Evolutionary conservation across 1,140 invertebrate species (phyloP), one percentile per base, ranked within the genome.

Genomic region (Stenopsyche tienmushanensis): DNA sequence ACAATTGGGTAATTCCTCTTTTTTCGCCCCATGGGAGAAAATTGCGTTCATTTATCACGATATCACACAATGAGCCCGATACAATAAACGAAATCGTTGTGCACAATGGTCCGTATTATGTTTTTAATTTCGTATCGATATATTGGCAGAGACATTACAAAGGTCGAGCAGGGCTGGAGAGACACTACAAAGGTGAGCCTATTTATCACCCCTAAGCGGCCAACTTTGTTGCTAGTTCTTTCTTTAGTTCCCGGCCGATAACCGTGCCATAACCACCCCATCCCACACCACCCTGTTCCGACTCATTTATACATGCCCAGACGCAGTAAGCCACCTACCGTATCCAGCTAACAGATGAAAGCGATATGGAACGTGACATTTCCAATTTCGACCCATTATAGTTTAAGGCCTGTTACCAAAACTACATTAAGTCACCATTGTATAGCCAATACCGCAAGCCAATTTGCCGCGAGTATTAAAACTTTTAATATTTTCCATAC

Each of bases 371-470:
- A 58, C 42, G 47, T 15, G 64, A 59, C 47, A 23, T 52, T 65
- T 60, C 34, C 64, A 59, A 65, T 59, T 42, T 34, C 45, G 23
- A 18, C 10, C 44, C 29, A 59, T 65, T 60, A 39, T 65, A 34
- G 55, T 41, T 41, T n/a, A 59, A 65, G 57, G n/a, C 44, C 39
- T 53, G 62, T 54, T 54, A 54, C 26, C 62, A 17, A 42, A 64
- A 54, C 52, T 64, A 42, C 21, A 41, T n/a, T 20, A n/a, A 63
- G 25, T 53, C 45, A 53, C 25, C 52, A 8, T 21, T 53, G 18
- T 21, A 26, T 62, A 26, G 25, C 29, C 29, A 13, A 34, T 34
- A 13, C 5, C 29, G 29, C 13, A 13, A 34, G 13, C 29, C 29
- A 34, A 34, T 34, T 34, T 34, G 13, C 5, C 29, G 5, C 5